Conservation (phyloP, 92 coral and sea anemone genomes). For the Paragorgia papillata region DNA sequence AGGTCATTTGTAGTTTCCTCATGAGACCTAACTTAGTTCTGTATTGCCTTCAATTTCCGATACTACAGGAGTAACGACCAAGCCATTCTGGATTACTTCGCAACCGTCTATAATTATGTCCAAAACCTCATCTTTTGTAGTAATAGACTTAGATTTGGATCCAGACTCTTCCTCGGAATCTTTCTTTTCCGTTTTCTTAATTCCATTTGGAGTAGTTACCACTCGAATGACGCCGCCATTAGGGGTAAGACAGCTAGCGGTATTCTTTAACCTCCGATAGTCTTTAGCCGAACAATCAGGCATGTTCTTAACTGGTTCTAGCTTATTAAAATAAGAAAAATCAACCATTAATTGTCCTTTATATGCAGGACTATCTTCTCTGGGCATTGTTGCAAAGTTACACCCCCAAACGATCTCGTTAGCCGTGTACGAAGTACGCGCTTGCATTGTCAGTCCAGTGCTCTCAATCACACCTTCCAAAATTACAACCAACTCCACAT, state of each 20-base stretch:
- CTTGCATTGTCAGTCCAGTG: constrained; percentile 88
- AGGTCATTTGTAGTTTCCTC: no score
- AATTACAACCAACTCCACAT: constrained; percentile 81
- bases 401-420: constrained; percentile 93
- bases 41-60: no score
- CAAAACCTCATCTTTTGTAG: not conserved
- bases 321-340: constrained; percentile 72
- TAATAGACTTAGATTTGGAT: not conserved
- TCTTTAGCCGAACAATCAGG: constrained; percentile 86
- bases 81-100: constrained; percentile 30
- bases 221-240: no score
- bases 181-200: no score
- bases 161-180: not conserved
- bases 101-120: not conserved
- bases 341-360: constrained; percentile 80
- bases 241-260: no score
- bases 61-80: no score
- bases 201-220: no score
- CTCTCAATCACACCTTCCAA: constrained; percentile 94
- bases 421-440: constrained; percentile 84
- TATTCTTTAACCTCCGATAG: constrained; percentile 25
- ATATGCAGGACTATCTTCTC: constrained; percentile 60
- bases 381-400: constrained; percentile 70
- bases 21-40: no score
- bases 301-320: constrained; percentile 56